These are phyloP conservation scores for Podilymbus podiceps DNA, from an alignment of 2,113 vertebrate species.

Conservation along the genomic window DNA sequence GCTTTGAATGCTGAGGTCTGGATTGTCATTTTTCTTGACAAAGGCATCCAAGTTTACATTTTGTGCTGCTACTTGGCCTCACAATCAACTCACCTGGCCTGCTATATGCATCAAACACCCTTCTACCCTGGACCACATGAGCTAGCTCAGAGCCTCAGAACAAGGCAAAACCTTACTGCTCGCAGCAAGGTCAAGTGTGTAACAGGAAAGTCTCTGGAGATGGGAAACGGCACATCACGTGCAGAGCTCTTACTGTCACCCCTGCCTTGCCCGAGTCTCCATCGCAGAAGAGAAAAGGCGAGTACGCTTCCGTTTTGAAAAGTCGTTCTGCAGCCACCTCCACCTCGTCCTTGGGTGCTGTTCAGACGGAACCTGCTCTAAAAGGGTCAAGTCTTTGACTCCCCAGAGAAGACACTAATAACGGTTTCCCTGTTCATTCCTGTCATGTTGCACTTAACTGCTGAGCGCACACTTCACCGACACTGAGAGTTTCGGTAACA, in stretches of 20 bases:
- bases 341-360: neutral
- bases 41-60: neutral
- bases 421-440: neutral
- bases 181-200: neutral
- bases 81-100: neutral
- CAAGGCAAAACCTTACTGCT: neutral
- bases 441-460: accelerated
- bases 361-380: neutral
- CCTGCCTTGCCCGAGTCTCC: neutral
- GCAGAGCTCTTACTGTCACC: neutral
- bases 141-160: neutral
- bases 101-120: neutral
- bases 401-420: neutral
- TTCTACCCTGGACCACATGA: neutral
- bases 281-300: neutral
- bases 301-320: accelerated
- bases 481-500: neutral
- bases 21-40: neutral
- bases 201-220: neutral
- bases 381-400: neutral
- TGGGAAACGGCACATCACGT: accelerated
- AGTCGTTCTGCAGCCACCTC: neutral
- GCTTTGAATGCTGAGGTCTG: neutral
- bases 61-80: neutral
- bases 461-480: accelerated